A percentile compares a stretch with the other conserved stretches of the same genome.
Evolutionary conservation across 1,140 invertebrate genomes (phyloP).

Genomic region (Campoletis sonorensis): DNA sequence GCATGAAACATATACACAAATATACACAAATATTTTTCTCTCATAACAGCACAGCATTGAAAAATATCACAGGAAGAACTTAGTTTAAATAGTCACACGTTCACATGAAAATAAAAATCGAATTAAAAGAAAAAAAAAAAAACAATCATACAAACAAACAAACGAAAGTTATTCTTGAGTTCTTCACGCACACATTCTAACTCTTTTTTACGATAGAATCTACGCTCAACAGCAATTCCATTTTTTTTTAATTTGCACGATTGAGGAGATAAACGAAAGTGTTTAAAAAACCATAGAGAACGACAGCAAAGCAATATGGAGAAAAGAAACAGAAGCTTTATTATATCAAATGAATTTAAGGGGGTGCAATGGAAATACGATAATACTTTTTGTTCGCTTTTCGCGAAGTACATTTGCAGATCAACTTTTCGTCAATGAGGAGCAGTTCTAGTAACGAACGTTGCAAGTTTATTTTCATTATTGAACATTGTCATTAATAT

Average conservation of each 20-base stretch:
- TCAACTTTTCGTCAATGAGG: neutral
- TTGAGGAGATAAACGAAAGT: too few species aligned
- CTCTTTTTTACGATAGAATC: too few species aligned
- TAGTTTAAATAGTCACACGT: neutral
- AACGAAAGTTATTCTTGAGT: too few species aligned
- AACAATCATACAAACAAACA: too few species aligned
- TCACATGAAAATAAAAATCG: neutral
- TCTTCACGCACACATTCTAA: too few species aligned
- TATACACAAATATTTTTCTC: neutral
- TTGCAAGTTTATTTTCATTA: neutral
- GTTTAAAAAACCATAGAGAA: too few species aligned
- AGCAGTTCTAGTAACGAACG: neutral
- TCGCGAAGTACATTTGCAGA: neutral
- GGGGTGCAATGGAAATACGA: neutral
- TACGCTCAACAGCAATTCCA: too few species aligned
- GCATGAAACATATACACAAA: slow-evolving; percentile 32
- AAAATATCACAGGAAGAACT: neutral
- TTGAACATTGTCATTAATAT: neutral
- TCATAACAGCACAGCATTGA: neutral
- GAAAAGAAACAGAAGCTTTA: too few species aligned
- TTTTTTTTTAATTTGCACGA: too few species aligned
- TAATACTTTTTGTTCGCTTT: neutral
- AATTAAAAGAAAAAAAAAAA: too few species aligned
- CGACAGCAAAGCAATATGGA: too few species aligned
- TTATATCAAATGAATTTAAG: too few species aligned